Base-by-base conservation (phyloP, 2,797 vertebrate genomes). In the Martes flavigula region DNA sequence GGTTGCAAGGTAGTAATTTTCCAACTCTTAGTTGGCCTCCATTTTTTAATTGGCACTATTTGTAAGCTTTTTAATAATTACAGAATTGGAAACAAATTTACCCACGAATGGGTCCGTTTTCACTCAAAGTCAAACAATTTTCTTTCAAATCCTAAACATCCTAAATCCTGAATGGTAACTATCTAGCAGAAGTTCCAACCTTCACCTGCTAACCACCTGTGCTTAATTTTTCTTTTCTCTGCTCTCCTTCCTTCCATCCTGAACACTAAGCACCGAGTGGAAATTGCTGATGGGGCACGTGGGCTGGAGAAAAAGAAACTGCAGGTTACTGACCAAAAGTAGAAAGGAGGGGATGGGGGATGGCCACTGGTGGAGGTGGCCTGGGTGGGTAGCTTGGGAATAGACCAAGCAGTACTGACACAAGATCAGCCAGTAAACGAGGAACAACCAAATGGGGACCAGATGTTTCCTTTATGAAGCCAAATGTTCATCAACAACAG, bases 111-210 rank as follows among this genome's bases (percentile, higher is more conserved):
- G 56, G 6, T 40, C 7, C 38, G n/a, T 87, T 95, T 96, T 82
- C 85, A 82, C 78, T 86, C 77, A 92, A 82, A 91, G 58, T 48
- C 56, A 87, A 90, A 75, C 64, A 87, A 91, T 89, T 94, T 90
- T 82, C 64, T 64, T 94, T 91, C 54, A 46, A 73, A 84, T 75
- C 60, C 70, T 88, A 35, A 72, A 68, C 27, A 88, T 56, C 48
- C 60, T 54, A 51, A 73, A n/a, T 54, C 79, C 32, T 85, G 9
- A 66, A 38, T 32, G 56, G 73, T 58, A 51, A 23, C 13, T 13
- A 0, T n/a, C 46, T 32, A 72, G 21, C 27, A 40, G 27, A 43
- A 18, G 9, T 58, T 54, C 35, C 62, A 51, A 66, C 15, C 35
- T 78, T 70, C 43, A 25, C 40, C 43, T 85, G 23, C 54, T 43